Conservation (phyloP, 2,888 invertebrate species). For the Coelopa pilipes region DNA sequence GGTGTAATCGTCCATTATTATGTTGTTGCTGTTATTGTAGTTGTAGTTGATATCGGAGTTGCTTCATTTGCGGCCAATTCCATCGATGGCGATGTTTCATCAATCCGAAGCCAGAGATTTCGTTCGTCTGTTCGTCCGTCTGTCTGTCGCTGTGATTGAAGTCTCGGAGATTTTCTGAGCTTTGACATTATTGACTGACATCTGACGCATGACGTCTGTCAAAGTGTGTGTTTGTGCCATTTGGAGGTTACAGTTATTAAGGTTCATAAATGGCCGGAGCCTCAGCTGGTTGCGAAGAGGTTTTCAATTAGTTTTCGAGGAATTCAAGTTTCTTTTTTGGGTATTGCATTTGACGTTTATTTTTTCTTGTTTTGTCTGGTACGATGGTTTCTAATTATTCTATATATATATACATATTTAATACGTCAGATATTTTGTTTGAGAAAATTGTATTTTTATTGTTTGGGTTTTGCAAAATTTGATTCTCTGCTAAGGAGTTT, state of each 20-base stretch:
- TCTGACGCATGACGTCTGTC: constrained; percentile 23
- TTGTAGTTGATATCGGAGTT: background rate
- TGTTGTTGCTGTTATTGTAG: background rate
- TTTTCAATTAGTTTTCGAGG: background rate
- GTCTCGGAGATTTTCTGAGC: constrained; percentile 19
- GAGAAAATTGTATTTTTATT: background rate
- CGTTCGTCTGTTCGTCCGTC: background rate
- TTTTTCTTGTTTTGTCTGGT: background rate
- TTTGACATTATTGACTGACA: constrained; percentile 29
- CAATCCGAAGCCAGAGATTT: background rate
- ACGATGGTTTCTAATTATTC: too few species aligned
- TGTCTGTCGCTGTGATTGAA: constrained; percentile 21
- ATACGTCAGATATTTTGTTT: background rate
- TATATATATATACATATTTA: background rate
- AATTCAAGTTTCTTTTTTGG: background rate
- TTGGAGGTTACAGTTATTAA: too few species aligned
- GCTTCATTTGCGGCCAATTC: background rate
- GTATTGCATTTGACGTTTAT: background rate
- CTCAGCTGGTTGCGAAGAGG: too few species aligned
- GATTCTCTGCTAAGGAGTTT: background rate
- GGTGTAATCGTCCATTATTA: too few species aligned
- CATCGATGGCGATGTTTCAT: background rate
- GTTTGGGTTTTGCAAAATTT: background rate
- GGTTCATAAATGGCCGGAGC: too few species aligned
- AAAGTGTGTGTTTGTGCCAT: background rate